Conservation (phyloP, 2,113 vertebrate species). For the Zosterops japonicus region DNA sequence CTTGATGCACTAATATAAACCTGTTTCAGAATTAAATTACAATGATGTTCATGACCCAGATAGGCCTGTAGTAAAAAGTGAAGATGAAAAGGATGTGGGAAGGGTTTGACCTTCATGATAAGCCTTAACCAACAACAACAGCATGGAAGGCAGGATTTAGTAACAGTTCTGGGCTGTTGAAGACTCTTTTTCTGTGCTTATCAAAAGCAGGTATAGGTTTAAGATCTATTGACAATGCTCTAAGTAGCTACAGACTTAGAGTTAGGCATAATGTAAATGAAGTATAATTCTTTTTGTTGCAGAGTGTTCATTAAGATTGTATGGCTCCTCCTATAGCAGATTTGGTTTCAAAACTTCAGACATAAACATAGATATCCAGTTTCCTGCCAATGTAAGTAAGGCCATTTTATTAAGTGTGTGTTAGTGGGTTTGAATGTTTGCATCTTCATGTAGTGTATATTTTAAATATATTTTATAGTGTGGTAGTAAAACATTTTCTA, state of each 20-base stretch:
- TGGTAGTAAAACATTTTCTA: background rate
- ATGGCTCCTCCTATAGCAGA: conserved; percentile 90
- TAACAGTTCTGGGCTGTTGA: background rate
- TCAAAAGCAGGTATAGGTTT: background rate
- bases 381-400: conserved; percentile 87
- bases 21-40: background rate
- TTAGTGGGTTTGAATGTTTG: background rate
- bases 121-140: background rate
- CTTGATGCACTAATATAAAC: background rate
- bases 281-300: conserved; percentile 23
- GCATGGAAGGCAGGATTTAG: background rate
- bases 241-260: background rate
- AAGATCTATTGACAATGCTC: background rate
- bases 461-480: background rate
- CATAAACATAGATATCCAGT: conserved; percentile 91
- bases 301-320: conserved; percentile 92
- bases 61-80: background rate
- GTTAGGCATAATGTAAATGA: background rate
- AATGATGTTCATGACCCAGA: background rate
- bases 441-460: background rate
- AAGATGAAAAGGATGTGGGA: background rate
- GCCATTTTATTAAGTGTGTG: background rate
- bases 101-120: background rate
- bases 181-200: background rate
- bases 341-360: conserved; percentile 94